Conservation (phyloP, 2,888 invertebrate genomes). For the Machimus atricapillus region DNA sequence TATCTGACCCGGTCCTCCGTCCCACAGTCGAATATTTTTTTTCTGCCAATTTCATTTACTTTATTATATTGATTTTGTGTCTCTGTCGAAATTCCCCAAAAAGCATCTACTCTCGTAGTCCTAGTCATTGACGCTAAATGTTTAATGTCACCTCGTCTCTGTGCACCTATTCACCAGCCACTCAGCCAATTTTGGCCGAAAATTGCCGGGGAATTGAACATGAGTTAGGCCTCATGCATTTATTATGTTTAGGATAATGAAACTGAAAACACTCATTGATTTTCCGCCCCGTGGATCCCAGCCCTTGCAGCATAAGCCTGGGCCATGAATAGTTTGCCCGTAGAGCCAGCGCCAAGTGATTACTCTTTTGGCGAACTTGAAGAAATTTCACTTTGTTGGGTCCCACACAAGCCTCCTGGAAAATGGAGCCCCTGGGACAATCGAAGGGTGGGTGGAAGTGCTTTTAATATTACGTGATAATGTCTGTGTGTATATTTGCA, state of each 20-base stretch:
- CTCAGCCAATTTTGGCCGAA: conserved; percentile 25
- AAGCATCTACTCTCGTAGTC: background rate
- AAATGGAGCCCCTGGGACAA: background rate
- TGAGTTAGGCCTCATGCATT: conserved; percentile 22
- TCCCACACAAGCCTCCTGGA: background rate
- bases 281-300: background rate
- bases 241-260: conserved; percentile 23
- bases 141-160: conserved; percentile 30
- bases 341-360: background rate
- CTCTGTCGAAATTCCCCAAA: conserved; percentile 1
- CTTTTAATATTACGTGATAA: conserved; percentile 19
- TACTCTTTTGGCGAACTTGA: background rate
- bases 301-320: background rate
- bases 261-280: conserved; percentile 25
- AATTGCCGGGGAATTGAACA: conserved; percentile 12
- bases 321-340: background rate
- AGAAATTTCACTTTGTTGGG: conserved; percentile 1
- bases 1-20: conserved; percentile 22
- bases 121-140: conserved; percentile 38
- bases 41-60: conserved; percentile 20
- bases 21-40: background rate
- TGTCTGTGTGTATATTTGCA: background rate
- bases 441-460: background rate
- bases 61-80: conserved; percentile 39
- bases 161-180: conserved; percentile 8